Conservation (phyloP, 2,797 vertebrate genomes). For the Micrastur ruficollis region DNA sequence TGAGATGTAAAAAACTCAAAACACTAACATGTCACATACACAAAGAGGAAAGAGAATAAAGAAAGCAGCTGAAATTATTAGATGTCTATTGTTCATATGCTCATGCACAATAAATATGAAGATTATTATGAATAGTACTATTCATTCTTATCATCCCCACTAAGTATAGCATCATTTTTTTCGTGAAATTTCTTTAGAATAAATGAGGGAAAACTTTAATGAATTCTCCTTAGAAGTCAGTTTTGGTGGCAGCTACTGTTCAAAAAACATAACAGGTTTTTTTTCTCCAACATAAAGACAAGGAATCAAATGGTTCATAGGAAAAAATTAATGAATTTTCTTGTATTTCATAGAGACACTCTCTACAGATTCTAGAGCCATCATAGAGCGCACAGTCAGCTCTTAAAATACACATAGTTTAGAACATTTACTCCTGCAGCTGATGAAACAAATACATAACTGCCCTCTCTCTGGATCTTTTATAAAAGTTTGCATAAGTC, state of each 20-base stretch:
- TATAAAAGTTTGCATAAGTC: neutral
- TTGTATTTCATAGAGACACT: neutral
- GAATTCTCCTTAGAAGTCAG: neutral
- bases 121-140: slow-evolving; percentile 18
- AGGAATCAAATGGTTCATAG: neutral
- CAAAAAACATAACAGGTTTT: neutral
- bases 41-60: neutral
- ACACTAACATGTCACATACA: neutral
- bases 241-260: neutral
- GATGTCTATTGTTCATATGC: neutral
- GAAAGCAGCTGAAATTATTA: slow-evolving; percentile 5
- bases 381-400: neutral
- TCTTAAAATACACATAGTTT: neutral
- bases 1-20: neutral
- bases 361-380: neutral
- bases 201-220: neutral
- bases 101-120: neutral
- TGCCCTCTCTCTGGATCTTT: neutral
- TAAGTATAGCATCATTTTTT: neutral
- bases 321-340: neutral
- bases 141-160: neutral
- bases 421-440: neutral
- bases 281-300: neutral
- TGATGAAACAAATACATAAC: neutral
- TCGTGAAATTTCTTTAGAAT: slow-evolving; percentile 2